Base-by-base conservation (phyloP, 2,888 invertebrate genomes). In the Tenthredo amoena region DNA sequence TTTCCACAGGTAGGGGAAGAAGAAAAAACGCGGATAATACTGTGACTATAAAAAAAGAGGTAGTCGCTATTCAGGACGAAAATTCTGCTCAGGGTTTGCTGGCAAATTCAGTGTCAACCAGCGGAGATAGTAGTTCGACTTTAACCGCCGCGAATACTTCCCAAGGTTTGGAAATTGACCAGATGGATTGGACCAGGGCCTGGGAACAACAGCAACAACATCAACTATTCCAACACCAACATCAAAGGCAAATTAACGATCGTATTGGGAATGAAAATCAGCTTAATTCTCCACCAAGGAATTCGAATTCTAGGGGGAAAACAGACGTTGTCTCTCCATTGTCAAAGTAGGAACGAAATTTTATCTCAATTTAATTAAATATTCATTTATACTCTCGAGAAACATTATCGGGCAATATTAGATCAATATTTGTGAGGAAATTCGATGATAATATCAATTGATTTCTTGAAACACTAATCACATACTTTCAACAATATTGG, bases 131-230 rank as follows among this genome's bases (percentile, higher is more conserved):
- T 58, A 86, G 84, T 47, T 87, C 90, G 6, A 84, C 87, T n/a
- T 18, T 88, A 34, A 87, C 88, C 1, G 77, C 84, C n/a, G 77
- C 68, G 15, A 89, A 87, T 21, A 71, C 88, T 40, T 89, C 90
- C 2, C 90, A 91, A 15, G 87, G 87, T 55, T 86, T 92, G 37
- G 91, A 91, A n/a, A 89, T 92, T 9, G 90, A 92, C 50, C 88
- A 89, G 34, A 40, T 93, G 84, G 91, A 92, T 84, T 93, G 93
- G 93, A 86, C 89, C 74, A 90, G 88, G n/a, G 88, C 89, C 26
- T 93, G 92, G 93, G 92, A 87, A 62, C 87, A 89, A 12, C 86
- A 86, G 31, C 88, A 87, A 72, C 82, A 85, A 5, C 85, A 87
- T 1, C 43, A 55, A 12, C 86, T 72, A 18, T 83, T 84, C n/a